Evolutionary conservation across 2,797 vertebrate genomes (phyloP), one percentile per base, ranked within the genome.

Genomic region (Calcarius lapponicus): DNA sequence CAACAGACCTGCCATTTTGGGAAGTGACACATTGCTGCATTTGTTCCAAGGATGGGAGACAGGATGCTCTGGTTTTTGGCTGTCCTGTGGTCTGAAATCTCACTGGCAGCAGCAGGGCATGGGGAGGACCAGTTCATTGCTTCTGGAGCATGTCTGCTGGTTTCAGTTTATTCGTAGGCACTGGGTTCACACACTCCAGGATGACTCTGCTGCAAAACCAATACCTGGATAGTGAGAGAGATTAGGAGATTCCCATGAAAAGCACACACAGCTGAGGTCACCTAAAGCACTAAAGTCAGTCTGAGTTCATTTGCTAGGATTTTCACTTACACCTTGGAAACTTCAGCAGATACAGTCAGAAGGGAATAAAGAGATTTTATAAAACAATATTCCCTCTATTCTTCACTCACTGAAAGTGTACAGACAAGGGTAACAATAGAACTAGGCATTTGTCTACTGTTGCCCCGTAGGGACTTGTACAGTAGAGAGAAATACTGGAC

Each of bases 21-120:
- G 28, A 16, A n/a, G 2, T 13, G 11, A 32, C 10, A 28, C 2
- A 1, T 40, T 34, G 22, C 13, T 61, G 17, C 8, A 4, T 26
- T 65, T 36, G 9, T 57, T 71, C 75, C 26, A 53, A 61, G 60
- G 10, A n/a, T 0, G 1, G 16, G 13, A 57, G 42, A 25, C 25
- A 65, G 45, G 25, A 40, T 31, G 43, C 1, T 4, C 7, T 53
- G 25, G 0, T 20, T 78, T 76, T 83, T 7, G 5, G 11, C 34
- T 61, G 5, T 54, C 43, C 43, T 25, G 12, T 24, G 10, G n/a
- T 47, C 9, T 56, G 50, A 67, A 56, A 60, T 56, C 21, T 56
- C 42, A 20, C 3, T 47, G 65, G 17, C 38, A 60, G 53, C 26
- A 65, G 42, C 56, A 60, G 70, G 24, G 31, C n/a, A 20, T 9